Conservation (phyloP, 2,888 invertebrate species). For the Chymomyza caudatula region DNA sequence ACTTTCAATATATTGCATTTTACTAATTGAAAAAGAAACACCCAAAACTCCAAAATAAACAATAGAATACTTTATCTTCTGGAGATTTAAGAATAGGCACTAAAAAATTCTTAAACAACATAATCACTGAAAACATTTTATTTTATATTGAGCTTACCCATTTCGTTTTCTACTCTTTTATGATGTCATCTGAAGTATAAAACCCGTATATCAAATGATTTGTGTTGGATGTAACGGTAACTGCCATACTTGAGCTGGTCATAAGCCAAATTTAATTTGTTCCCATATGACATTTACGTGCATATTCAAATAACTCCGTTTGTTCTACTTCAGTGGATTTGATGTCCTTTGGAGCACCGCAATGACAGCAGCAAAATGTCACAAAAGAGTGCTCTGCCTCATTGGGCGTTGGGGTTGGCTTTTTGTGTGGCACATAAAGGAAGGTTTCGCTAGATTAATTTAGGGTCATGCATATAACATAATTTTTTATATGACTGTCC, state of each 20-base stretch:
- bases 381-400: neutral
- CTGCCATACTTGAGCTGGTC: slow-evolving; percentile 32
- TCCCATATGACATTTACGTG: slow-evolving; percentile 62
- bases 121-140: neutral
- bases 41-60: no score
- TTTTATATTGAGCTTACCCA: neutral
- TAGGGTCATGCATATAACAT: slow-evolving; percentile 74
- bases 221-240: neutral
- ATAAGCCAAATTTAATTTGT: slow-evolving; percentile 72
- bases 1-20: no score
- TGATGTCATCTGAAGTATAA: neutral
- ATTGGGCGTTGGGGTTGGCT: slow-evolving; percentile 9
- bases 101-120: no score
- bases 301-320: slow-evolving; percentile 70
- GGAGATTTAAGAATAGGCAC: no score
- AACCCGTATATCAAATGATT: neutral
- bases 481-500: slow-evolving; percentile 57
- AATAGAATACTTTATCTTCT: no score
- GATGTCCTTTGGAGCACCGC: slow-evolving; percentile 36
- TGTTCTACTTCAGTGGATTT: slow-evolving; percentile 70
- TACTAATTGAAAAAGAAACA: no score
- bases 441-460: slow-evolving; percentile 73
- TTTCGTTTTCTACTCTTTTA: neutral
- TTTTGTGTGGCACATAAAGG: neutral
- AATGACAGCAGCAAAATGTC: slow-evolving; percentile 10